Evolutionary conservation across 2,113 vertebrate species (phyloP).

Genomic region (Dunckerocampus dactyliophorus): DNA sequence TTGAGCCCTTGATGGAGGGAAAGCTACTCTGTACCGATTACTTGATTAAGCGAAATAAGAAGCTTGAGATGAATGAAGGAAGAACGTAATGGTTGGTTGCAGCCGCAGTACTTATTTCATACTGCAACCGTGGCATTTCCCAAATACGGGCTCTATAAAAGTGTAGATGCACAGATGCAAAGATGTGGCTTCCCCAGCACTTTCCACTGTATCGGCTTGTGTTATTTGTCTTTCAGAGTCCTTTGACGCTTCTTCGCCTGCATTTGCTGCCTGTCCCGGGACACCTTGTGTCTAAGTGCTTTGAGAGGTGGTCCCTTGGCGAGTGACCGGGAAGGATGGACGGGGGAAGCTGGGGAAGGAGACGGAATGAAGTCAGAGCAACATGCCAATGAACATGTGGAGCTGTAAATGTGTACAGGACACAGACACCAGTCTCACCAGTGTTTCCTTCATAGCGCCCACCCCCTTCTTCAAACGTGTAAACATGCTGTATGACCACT

Average conservation of each 20-base stretch:
- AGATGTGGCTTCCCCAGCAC: too few species aligned
- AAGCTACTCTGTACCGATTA: too few species aligned
- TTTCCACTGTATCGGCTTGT: neutral
- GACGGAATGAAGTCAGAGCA: constrained; percentile 34
- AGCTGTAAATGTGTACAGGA: constrained; percentile 75
- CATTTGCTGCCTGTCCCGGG: constrained; percentile 45
- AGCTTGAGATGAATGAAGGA: too few species aligned
- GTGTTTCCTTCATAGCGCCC: constrained; percentile 52
- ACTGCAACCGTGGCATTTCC: too few species aligned
- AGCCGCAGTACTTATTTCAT: too few species aligned
- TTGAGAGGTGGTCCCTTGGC: constrained; percentile 51
- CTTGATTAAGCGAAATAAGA: too few species aligned
- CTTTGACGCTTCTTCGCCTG: constrained; percentile 31
- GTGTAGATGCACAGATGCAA: too few species aligned
- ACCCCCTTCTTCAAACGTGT: constrained; percentile 47
- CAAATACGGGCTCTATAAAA: too few species aligned
- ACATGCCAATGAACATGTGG: constrained; percentile 49
- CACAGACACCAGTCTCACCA: constrained; percentile 67
- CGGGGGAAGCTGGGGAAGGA: constrained; percentile 21
- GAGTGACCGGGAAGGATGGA: constrained; percentile 46
- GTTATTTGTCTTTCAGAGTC: constrained; percentile 61
- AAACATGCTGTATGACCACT: constrained; percentile 57
- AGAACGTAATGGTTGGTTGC: too few species aligned
- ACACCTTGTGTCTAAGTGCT: constrained; percentile 56
- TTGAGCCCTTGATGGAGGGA: too few species aligned